These are phyloP conservation scores for Leptarthrus brevirostris DNA, from an alignment of 2,888 invertebrate genomes.

Conservation along the genomic window DNA sequence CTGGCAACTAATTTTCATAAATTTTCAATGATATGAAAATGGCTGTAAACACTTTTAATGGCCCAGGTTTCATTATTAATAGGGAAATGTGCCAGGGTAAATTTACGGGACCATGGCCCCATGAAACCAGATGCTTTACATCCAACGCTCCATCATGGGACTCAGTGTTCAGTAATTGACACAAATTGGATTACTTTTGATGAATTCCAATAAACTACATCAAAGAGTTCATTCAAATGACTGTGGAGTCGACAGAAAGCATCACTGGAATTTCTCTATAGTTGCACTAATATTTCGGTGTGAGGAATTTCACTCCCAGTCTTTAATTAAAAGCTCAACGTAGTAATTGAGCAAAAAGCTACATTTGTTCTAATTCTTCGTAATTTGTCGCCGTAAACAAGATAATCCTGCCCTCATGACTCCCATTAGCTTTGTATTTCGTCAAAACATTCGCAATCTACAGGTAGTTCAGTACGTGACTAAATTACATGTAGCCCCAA, in stretches of 20 bases:
- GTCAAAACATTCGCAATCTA: slow-evolving; percentile 20
- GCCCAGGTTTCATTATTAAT: slow-evolving; percentile 4
- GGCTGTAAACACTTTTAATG: slow-evolving; percentile 31
- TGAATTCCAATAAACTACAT: not conserved
- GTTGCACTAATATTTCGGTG: too few species aligned
- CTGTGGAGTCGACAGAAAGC: not conserved
- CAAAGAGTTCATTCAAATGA: not conserved
- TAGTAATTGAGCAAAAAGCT: not conserved
- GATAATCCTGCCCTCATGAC: slow-evolving; percentile 3
- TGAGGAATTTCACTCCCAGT: too few species aligned
- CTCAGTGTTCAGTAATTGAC: not conserved
- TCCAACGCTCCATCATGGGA: not conserved
- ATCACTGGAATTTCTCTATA: too few species aligned
- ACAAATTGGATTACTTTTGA: not conserved
- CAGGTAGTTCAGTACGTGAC: slow-evolving; percentile 37
- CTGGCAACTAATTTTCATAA: slow-evolving; percentile 40
- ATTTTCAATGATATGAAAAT: slow-evolving; percentile 42
- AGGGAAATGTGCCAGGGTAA: slow-evolving; percentile 8
- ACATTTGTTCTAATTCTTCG: not conserved
- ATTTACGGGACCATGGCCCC: not conserved
- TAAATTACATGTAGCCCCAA: slow-evolving; percentile 28
- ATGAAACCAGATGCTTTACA: not conserved
- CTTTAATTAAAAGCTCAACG: not conserved
- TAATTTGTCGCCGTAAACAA: not conserved
- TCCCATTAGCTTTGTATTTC: slow-evolving; percentile 17